Evolutionary conservation across 2,797 vertebrate species (phyloP).

Genomic region (Rhinoraja longicauda): DNA sequence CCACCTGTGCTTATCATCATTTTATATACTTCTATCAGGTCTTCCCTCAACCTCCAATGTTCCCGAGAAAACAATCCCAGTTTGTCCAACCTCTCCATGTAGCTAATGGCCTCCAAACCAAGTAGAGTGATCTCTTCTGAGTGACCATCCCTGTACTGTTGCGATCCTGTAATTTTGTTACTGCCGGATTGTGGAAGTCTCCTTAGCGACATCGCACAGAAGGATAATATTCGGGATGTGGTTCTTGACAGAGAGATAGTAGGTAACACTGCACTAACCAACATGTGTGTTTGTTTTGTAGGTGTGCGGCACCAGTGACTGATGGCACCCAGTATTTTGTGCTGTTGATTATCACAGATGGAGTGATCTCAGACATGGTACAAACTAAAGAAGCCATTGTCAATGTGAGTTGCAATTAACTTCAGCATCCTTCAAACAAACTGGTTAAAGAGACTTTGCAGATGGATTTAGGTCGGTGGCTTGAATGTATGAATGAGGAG

Average conservation of each 20-base stretch:
- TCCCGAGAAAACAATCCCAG: too few species aligned
- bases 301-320: conserved; percentile 70
- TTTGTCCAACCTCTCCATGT: too few species aligned
- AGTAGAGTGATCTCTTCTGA: too few species aligned
- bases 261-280: neutral
- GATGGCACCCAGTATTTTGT: conserved; percentile 91
- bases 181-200: neutral
- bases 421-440: neutral
- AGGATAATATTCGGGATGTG: neutral
- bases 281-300: conserved; percentile 44
- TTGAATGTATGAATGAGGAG: too few species aligned
- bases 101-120: too few species aligned
- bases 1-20: too few species aligned
- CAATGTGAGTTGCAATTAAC: conserved; percentile 61
- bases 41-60: too few species aligned
- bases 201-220: neutral
- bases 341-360: conserved; percentile 85
- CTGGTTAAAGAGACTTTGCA: too few species aligned
- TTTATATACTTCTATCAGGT: too few species aligned
- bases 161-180: too few species aligned
- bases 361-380: conserved; percentile 88
- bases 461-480: too few species aligned
- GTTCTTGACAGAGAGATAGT: neutral
- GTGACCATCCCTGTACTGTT: neutral
- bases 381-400: conserved; percentile 92